These are phyloP conservation scores for Malurus elegans DNA, from an alignment of 2,113 vertebrate genomes.

Conservation along the genomic window DNA sequence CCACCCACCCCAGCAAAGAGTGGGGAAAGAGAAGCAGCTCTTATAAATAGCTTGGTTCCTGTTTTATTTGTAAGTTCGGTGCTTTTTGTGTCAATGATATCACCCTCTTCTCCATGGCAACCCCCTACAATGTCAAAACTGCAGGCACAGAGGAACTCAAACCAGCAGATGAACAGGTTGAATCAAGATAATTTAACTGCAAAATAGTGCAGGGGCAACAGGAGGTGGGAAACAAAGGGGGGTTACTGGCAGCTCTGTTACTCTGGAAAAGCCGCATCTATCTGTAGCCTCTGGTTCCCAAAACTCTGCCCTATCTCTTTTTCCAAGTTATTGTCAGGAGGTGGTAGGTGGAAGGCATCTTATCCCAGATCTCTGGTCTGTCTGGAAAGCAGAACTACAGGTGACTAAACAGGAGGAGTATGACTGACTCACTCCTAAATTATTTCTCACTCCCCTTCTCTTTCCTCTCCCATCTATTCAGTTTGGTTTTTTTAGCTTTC, in stretches of 20 bases:
- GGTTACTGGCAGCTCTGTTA: background rate
- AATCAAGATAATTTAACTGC: conserved; percentile 63
- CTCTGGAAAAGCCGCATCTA: background rate
- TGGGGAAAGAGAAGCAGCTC: conserved; percentile 22
- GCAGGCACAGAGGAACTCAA: conserved; percentile 60
- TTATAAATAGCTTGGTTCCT: conserved; percentile 78
- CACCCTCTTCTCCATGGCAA: conserved; percentile 81
- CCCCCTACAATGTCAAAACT: conserved; percentile 74
- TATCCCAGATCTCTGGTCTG: background rate
- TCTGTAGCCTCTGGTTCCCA: background rate
- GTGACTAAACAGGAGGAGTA: conserved; percentile 74
- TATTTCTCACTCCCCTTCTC: conserved; percentile 51
- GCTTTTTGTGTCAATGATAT: conserved; percentile 79
- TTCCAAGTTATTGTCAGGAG: background rate
- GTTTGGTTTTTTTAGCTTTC: conserved; percentile 52
- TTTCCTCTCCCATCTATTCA: conserved; percentile 19
- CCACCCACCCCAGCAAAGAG: conserved; percentile 52
- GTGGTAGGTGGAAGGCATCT: conserved; percentile 40
- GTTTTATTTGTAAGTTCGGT: conserved; percentile 78
- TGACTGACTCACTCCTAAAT: conserved; percentile 67
- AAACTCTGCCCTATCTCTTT: background rate
- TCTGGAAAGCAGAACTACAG: conserved; percentile 60
- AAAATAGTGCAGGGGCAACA: background rate
- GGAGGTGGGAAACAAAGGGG: background rate
- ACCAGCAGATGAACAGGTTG: conserved; percentile 50